These are phyloP conservation scores for Globodera ellingtonae DNA, from an alignment of 1,140 invertebrate genomes.

Conservation along the genomic window DNA sequence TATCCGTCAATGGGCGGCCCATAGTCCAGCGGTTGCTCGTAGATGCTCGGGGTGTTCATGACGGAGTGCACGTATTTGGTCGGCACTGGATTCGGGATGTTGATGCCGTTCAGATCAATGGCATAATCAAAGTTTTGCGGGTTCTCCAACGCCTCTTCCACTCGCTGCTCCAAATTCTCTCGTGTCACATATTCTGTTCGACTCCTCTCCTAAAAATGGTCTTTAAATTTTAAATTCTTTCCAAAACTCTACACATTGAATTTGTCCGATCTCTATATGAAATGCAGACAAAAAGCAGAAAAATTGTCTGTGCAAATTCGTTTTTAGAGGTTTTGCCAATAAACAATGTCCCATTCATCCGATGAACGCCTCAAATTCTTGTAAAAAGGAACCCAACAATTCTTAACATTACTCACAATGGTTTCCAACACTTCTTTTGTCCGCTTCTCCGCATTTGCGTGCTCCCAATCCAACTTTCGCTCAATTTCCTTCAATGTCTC, in stretches of 20 bases:
- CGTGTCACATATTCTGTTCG: constrained; percentile 44
- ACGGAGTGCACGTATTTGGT: constrained; percentile 38
- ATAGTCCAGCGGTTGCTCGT: neutral
- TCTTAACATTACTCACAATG: constrained; percentile 30
- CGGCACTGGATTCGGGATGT: constrained; percentile 33
- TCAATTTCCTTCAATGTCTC: constrained; percentile 41
- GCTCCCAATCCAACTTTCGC: constrained; percentile 9
- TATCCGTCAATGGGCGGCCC: neutral
- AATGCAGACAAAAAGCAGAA: neutral
- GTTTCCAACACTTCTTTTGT: constrained; percentile 26
- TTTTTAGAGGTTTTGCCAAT: neutral
- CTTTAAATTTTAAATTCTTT: neutral
- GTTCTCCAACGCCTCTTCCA: constrained; percentile 45
- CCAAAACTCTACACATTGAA: neutral
- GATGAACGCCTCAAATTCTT: neutral
- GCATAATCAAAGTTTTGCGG: constrained; percentile 47
- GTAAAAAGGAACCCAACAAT: neutral
- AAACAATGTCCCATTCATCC: neutral
- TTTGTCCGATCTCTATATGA: neutral
- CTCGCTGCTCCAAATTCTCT: constrained; percentile 48
- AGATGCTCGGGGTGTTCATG: neutral
- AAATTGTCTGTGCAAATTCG: neutral
- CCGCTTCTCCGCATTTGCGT: constrained; percentile 22
- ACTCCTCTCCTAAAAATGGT: constrained; percentile 50
- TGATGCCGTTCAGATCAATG: constrained; percentile 48